phyloP scores from a whole-genome alignment of 2,888 invertebrate species.

The Hirtodrosophila confusa region DNA sequence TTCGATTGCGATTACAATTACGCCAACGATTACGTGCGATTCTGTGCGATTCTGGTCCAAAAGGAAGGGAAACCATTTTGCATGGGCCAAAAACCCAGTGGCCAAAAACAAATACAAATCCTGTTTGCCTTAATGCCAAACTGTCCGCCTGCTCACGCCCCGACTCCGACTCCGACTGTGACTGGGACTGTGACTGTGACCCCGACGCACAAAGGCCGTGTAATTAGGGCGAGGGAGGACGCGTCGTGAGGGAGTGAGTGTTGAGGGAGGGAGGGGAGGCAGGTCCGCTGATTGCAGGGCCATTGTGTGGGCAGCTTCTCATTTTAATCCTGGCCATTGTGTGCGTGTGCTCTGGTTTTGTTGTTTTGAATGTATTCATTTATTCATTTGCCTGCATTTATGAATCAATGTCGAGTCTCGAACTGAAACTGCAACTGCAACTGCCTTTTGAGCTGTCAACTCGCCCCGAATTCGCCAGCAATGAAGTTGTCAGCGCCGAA shows the following conservation, averaged over 20 bases:
- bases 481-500: conserved; percentile 70
- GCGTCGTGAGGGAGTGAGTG: conserved; percentile 4
- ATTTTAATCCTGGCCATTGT: conserved; percentile 70
- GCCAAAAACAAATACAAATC: conserved; percentile 34
- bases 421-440: conserved; percentile 16
- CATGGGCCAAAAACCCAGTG: conserved; percentile 24
- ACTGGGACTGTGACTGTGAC: not conserved
- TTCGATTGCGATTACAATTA: conserved; percentile 6
- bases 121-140: conserved; percentile 29
- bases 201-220: conserved; percentile 52
- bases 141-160: conserved; percentile 52
- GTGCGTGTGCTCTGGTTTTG: conserved; percentile 58
- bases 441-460: conserved; percentile 46
- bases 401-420: conserved; percentile 39
- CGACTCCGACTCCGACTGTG: conserved; percentile 1
- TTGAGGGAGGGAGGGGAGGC: conserved; percentile 15
- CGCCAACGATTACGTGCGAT: conserved; percentile 37
- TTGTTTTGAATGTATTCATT: conserved; percentile 52
- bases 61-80: conserved; percentile 34
- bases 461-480: conserved; percentile 38
- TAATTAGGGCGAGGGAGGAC: conserved; percentile 43
- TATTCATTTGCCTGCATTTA: conserved; percentile 16
- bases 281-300: conserved; percentile 53
- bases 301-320: conserved; percentile 62
- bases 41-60: conserved; percentile 42